Evolutionary conservation across 2,797 vertebrate genomes (phyloP).

Genomic region (Labeo calbasu): DNA sequence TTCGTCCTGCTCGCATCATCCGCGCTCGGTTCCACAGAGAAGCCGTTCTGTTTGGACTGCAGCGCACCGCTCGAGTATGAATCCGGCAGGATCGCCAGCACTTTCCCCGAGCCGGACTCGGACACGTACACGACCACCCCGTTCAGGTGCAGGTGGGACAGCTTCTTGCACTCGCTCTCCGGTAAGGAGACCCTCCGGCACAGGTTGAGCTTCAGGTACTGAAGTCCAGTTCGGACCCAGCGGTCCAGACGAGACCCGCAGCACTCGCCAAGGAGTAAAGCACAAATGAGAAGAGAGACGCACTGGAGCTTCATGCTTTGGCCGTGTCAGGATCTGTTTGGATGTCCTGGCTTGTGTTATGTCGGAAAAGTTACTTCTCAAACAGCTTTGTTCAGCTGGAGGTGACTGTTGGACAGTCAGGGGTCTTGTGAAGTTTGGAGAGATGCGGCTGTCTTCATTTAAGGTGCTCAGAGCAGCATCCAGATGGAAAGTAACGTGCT

Average conservation of each 20-base stretch:
- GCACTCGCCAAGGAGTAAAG: conserved; percentile 50
- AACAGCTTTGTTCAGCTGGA: conserved; percentile 26
- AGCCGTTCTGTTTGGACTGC: conserved; percentile 65
- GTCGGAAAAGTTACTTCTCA: conserved; percentile 3
- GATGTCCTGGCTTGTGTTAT: background rate
- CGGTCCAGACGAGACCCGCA: conserved; percentile 71
- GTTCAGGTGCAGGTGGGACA: conserved; percentile 73
- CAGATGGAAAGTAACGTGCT: conserved; percentile 63
- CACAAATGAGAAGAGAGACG: conserved; percentile 58
- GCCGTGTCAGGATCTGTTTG: background rate
- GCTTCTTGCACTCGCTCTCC: conserved; percentile 75
- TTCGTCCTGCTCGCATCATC: conserved; percentile 63
- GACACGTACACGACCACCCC: conserved; percentile 78
- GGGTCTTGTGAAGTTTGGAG: conserved; percentile 51
- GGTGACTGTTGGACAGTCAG: conserved; percentile 27
- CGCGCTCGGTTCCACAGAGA: conserved; percentile 53
- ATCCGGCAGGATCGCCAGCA: conserved; percentile 81
- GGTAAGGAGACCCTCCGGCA: conserved; percentile 76
- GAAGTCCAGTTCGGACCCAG: conserved; percentile 78
- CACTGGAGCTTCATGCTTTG: conserved; percentile 61
- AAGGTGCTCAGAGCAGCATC: conserved; percentile 62
- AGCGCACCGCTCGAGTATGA: conserved; percentile 63
- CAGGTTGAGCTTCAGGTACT: conserved; percentile 78
- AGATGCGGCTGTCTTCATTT: conserved; percentile 59
- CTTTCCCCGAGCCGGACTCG: conserved; percentile 73